Evolutionary conservation across 2,888 invertebrate species (phyloP).

Genomic region (Ormyrus pomaceus): DNA sequence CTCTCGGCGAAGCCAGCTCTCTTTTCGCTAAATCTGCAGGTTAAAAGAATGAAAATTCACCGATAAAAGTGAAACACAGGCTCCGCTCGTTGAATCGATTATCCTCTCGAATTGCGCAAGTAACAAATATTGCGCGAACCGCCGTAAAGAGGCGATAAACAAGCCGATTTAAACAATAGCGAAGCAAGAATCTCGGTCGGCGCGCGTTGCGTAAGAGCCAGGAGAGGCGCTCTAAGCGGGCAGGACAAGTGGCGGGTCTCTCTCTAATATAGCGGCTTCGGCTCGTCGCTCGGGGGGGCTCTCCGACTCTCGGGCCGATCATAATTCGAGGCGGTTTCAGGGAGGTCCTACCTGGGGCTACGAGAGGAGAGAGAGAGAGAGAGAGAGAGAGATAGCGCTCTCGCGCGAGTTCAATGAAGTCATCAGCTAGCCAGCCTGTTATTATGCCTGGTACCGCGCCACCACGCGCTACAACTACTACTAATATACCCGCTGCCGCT

Average conservation of each 20-base stretch:
- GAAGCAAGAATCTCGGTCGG: too few species aligned
- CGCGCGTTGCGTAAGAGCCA: too few species aligned
- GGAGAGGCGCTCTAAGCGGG: too few species aligned
- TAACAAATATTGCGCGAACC: too few species aligned
- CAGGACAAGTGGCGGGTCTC: too few species aligned
- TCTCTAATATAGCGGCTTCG: not conserved
- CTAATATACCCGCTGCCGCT: not conserved
- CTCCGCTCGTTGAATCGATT: too few species aligned
- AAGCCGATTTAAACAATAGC: not conserved
- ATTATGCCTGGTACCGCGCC: slow-evolving; percentile 75
- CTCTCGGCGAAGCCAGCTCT: too few species aligned
- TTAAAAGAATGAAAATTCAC: too few species aligned
- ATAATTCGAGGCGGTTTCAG: slow-evolving; percentile 75
- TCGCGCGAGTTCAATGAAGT: slow-evolving; percentile 74
- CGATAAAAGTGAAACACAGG: too few species aligned
- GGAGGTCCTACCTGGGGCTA: slow-evolving; percentile 72
- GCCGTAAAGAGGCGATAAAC: not conserved
- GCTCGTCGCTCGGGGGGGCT: slow-evolving; percentile 58
- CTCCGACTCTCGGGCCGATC: slow-evolving; percentile 60
- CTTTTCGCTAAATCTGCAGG: too few species aligned
- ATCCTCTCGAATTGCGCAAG: too few species aligned
- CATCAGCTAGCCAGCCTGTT: slow-evolving; percentile 75
- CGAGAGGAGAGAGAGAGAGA: slow-evolving; percentile 53
- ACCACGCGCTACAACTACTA: slow-evolving; percentile 60
- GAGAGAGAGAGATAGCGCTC: slow-evolving; percentile 56